Evolutionary conservation across 2,888 invertebrate species (phyloP), one percentile per base, ranked within the genome.

Genomic region (Drosophila incognita): DNA sequence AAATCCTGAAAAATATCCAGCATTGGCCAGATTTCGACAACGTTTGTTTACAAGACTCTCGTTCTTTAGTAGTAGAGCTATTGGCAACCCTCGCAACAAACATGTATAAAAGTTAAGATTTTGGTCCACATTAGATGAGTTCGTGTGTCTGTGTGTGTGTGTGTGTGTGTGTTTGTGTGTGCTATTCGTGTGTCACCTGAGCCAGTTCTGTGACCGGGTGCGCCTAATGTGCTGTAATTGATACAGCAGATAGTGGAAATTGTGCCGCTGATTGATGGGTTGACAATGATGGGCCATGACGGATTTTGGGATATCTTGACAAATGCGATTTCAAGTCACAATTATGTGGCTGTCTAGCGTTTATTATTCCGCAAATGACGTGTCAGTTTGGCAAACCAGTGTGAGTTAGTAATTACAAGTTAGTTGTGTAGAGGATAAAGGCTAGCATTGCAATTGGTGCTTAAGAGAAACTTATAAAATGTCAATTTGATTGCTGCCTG

Each of bases 141-240:
- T 15, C n/a, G 7, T 21, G 11, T 38, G 27, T 6, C 3, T 52
- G 11, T n/a, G 11, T n/a, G 24, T 40, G n/a, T n/a, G 40, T 21
- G 42, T 42, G 13, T 60, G 5, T 27, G 24, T n/a, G 27, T 8
- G 15, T 35, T 8, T 33, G 33, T 35, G 18, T 15, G 24, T n/a
- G 8, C n/a, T 48, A 4, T 42, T 29, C 4, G 40, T 49, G 27
- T 1, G 18, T 2, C 27, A 56, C 48, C 51, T 52, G 69, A 38
- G 13, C 65, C 65, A n/a, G 21, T 8, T 36, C 27, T 3, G 31
- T 21, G 46, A 21, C 27, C 15, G 38, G 21, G 13, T 36, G 42
- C 33, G 61, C 8, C 60, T 74, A 62, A 74, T 74, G 38, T 59
- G 57, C 24, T 58, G 74, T 67, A 73, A 72, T 61, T 73, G 73